Percentiles rank a stretch among this genome's conserved stretches.
These are phyloP conservation scores for Agelastica alni DNA, from an alignment of 2,888 invertebrate genomes.

Conservation along the genomic window DNA sequence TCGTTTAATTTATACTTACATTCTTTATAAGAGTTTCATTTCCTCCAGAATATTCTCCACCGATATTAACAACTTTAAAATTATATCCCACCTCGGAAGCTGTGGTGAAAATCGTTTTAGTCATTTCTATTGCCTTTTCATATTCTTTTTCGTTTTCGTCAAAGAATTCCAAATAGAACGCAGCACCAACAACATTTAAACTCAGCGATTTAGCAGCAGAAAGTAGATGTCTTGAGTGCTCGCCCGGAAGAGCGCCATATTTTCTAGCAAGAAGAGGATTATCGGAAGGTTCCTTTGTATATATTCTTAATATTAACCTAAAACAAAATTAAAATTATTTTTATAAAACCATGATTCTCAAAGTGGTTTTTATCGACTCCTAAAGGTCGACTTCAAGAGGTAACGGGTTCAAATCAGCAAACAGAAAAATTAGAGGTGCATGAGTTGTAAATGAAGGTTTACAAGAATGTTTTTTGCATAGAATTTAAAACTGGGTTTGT, in stretches of 20 bases:
- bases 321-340: too few species aligned
- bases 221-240: constrained; percentile 25
- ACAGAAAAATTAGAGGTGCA: too few species aligned
- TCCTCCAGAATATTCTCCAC: constrained; percentile 27
- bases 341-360: too few species aligned
- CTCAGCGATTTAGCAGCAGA: constrained; percentile 14
- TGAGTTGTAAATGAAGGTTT: too few species aligned
- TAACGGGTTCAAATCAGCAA: too few species aligned
- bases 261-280: constrained; percentile 16
- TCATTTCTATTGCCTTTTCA: constrained; percentile 17
- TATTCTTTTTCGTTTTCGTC: constrained; percentile 9
- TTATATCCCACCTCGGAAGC: constrained; percentile 24
- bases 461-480: too few species aligned
- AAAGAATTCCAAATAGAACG: constrained; percentile 24
- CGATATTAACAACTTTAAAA: constrained; percentile 29
- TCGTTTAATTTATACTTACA: constrained; percentile 4
- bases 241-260: constrained; percentile 25
- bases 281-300: constrained; percentile 16
- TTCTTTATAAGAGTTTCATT: constrained; percentile 50
- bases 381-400: too few species aligned
- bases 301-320: constrained; percentile 30
- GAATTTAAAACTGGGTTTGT: too few species aligned
- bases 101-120: constrained; percentile 22
- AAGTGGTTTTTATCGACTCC: too few species aligned
- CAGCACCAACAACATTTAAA: constrained; percentile 28